Evolutionary conservation across 2,888 invertebrate species (phyloP), one percentile per base, ranked within the genome.

Genomic region (Orthonevra nobilis): DNA sequence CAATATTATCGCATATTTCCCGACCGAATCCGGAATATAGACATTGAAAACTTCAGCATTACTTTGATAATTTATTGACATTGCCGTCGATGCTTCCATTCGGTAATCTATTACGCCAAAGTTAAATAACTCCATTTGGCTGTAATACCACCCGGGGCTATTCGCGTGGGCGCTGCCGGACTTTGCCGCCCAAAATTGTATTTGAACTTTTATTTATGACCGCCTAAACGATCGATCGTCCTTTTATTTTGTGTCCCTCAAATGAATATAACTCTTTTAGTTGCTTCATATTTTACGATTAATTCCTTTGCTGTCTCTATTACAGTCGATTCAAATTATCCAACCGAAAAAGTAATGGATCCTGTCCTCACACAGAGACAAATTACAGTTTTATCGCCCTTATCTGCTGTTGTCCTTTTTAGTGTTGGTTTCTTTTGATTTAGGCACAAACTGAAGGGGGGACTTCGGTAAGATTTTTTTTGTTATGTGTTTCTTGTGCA

Each of bases 221-320:
- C 12, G 26, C 50, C 61, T 61, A 61, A 70, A 60, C 69, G 69
- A 61, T 70, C 61, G 61, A 69, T 70, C 52, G 69, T 12, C 19
- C 61, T 36, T 42, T 70, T 70, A 60, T 50, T 61, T 61, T 26
- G 61, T 42, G 48, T 52, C 69, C 50, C 61, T 61, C 28, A 70
- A 70, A 70, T 30, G 69, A 61, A 61, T 61, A 61, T 61, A 70
- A 70, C 72, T 72, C 72, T 63, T 46, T 56, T 54, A 38, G 72
- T 72, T 72, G 72, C 54, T 63, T 72, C 61, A 72, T 72, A 72
- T 72, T 72, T 72, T 48, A 72, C 54, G 63, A 72, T 72, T 72
- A 72, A 72, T 72, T 63, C 40, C 32, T 46, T 20, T 26, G 54
- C 63, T 61, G 61, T 63, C 61, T 63, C 72, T 56, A 63, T 72